Base-by-base conservation (phyloP, 2,888 invertebrate genomes). In the Tinea trinotella region DNA sequence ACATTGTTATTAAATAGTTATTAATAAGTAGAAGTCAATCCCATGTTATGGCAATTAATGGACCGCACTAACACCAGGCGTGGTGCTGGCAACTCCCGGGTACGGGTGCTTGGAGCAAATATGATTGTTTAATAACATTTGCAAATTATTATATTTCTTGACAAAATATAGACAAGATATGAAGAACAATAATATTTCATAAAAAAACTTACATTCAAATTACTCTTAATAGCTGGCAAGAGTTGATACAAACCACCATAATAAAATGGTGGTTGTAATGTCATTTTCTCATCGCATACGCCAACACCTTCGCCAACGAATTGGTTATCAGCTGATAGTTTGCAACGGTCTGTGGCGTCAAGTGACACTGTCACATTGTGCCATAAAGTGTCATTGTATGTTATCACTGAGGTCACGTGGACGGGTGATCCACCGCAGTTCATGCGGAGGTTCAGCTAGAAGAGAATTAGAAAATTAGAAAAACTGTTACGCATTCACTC, bases 301-400 rank as follows among this genome's bases (percentile, higher is more conserved):
- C 90, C 90, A 54, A 80, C 75, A 3, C 88, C 89, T 50, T 83
- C 78, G 0, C 85, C 84, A 2, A 86, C 75, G 34, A 79, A 76
- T 15, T 88, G 88, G 3, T 88, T 89, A 65, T 92, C 93, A 1
- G 96, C 87, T 0, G 88, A 81, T 40, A 96, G 72, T 61, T 89
- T 90, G 0, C 92, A 92, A 6, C 93, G 94, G 56, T 86, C 84
- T 0, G 85, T 87, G 1, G 80, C 85, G 34, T 88, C 85, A 24
- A 95, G 85, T 15, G 88, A 88, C 62, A 96, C 89, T 9, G 88
- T 87, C 0, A 93, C 89, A 0, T 88, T 87, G 69, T 97, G 96
- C 96, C 96, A 97, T 52, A 88, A 75, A 0, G 91, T 90, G 68
- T 95, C 94, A 64, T 92, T 91, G 63, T 92, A 90, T 1, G 75